These are phyloP conservation scores for Bothrops alternatus DNA, from an alignment of 2,797 vertebrate genomes.

Conservation along the genomic window DNA sequence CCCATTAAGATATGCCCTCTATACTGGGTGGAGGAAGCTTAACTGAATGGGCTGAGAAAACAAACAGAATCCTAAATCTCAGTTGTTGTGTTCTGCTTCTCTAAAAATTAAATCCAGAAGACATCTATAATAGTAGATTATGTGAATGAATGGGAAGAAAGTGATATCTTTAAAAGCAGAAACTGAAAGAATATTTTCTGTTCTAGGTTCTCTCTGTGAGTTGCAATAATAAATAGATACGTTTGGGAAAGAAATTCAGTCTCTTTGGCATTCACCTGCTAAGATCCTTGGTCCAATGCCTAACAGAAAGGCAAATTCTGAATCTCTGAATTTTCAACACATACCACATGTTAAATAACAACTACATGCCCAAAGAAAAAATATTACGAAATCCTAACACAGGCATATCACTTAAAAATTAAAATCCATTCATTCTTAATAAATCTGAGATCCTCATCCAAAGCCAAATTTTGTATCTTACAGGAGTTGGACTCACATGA, in stretches of 20 bases:
- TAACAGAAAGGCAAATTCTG: not conserved
- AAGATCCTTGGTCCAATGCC: not conserved
- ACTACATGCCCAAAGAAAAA: not conserved
- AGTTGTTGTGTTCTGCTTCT: not conserved
- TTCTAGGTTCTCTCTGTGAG: not conserved
- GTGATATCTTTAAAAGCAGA: not conserved
- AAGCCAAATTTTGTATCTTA: not conserved
- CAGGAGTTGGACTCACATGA: not conserved
- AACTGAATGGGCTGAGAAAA: not conserved
- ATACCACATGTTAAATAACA: not conserved
- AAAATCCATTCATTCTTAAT: not conserved
- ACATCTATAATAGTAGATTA: not conserved
- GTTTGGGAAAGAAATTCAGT: not conserved
- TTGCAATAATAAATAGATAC: not conserved
- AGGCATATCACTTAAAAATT: not conserved
- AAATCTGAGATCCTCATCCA: not conserved
- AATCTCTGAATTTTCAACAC: not conserved
- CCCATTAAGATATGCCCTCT: not conserved
- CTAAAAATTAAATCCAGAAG: not conserved
- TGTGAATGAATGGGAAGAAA: not conserved
- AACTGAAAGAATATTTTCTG: not conserved
- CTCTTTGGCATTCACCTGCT: not conserved
- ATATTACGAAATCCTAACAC: not conserved
- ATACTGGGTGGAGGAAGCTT: not conserved
- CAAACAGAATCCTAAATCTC: not conserved